Base-by-base conservation (phyloP, 2,797 vertebrate species). In the Lindbergichthys nudifrons region DNA sequence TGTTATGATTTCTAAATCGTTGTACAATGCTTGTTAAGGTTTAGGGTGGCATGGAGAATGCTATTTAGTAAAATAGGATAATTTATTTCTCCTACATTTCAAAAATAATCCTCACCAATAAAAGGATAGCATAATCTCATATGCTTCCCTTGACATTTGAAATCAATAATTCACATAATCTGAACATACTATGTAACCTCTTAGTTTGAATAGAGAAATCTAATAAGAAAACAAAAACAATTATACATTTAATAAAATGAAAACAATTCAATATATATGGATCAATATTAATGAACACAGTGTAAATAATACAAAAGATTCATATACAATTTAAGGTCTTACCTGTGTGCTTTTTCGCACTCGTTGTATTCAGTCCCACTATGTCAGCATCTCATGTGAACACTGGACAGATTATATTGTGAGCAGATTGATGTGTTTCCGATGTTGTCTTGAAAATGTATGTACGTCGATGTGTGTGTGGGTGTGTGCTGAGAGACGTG, bases 331-430 rank as follows among this genome's bases (percentile, higher is more conserved):
- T 63, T 0, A 52, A 5, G 50, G 10, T 45, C 19, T 80, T 79
- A 88, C 86, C 83, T 71, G 52, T 58, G 52, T 47, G 47, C 5
- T 54, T 23, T 41, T 57, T 3, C 32, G 42, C n/a, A 18, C 23
- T 46, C 46, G 42, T 14, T 14, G 41, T 30, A 39, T 47, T 68
- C 54, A 59, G 67, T 53, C 14, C 66, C 16, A 14, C 48, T 65
- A 2, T 64, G 15, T 47, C 45, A 65, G 57, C 10, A n/a, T 50
- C 42, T 15, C 5, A n/a, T 36, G 61, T 78, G 65, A 21, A 13
- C 58, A 10, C 45, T 61, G 21, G 18, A 26, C 47, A 64, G 71
- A 78, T 67, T 41, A 36, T 52, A 53, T 26, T 54, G 36, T 68
- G 39, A 32, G 4, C 8, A 18, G n/a, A 58, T n/a, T 7, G 51